phyloP scores from a whole-genome alignment of 2,797 vertebrate genomes.

The Sorex maritimensis region DNA sequence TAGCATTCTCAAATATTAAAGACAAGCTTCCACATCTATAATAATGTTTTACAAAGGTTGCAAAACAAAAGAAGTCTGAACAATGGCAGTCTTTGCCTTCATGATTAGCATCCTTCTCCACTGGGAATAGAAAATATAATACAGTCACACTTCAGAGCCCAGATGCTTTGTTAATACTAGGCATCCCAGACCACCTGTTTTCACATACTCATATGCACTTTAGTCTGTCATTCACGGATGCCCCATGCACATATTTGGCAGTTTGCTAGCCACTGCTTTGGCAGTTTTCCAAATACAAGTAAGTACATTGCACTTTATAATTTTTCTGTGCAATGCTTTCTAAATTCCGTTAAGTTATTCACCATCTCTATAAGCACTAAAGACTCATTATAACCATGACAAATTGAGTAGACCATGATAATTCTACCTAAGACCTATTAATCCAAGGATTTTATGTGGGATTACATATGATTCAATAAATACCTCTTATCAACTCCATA shows the following conservation, averaged over 20 bases:
- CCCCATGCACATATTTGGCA: constrained; percentile 84
- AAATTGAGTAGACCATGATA: constrained; percentile 50
- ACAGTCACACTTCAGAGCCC: constrained; percentile 90
- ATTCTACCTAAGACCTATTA: neutral
- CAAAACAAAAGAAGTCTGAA: constrained; percentile 73
- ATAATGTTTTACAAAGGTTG: constrained; percentile 47
- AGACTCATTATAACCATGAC: neutral
- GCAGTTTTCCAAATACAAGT: constrained; percentile 83
- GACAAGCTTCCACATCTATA: constrained; percentile 16
- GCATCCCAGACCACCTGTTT: constrained; percentile 93
- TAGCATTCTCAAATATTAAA: constrained; percentile 61
- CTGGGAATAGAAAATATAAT: constrained; percentile 78
- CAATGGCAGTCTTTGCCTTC: constrained; percentile 64
- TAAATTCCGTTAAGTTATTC: neutral
- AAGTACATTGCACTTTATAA: constrained; percentile 24
- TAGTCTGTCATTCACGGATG: constrained; percentile 88
- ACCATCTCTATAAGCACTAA: constrained; percentile 13
- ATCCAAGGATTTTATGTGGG: neutral
- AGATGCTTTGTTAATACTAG: constrained; percentile 92
- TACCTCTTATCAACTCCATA: neutral
- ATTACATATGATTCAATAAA: constrained; percentile 29
- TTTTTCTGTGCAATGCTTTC: constrained; percentile 69
- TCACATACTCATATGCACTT: constrained; percentile 88
- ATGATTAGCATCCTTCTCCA: constrained; percentile 72
- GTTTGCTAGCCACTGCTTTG: constrained; percentile 83